phyloP scores from a whole-genome alignment of 2,888 invertebrate genomes.

The Synanthedon myopaeformis region DNA sequence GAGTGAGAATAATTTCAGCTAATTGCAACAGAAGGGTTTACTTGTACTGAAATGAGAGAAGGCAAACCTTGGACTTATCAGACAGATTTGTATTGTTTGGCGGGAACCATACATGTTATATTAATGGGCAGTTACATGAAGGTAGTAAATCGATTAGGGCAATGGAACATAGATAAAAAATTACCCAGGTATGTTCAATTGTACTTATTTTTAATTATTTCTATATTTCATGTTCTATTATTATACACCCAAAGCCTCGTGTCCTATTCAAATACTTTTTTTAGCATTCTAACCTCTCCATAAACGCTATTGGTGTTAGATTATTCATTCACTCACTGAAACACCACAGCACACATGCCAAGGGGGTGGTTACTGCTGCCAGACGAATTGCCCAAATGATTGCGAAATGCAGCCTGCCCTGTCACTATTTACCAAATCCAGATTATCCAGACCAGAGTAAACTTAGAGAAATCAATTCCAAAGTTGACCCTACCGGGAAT shows the following conservation, averaged over 20 bases:
- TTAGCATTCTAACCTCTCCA: too few relatives aligned
- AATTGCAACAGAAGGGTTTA: constrained; percentile 82
- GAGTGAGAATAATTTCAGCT: constrained; percentile 42
- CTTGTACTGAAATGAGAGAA: constrained; percentile 92
- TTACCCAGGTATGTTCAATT: constrained; percentile 72
- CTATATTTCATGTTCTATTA: not conserved
- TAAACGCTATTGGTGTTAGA: too few relatives aligned
- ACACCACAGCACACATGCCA: too few relatives aligned
- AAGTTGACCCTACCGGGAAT: too few relatives aligned
- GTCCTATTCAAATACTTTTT: too few relatives aligned
- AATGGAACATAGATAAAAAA: constrained; percentile 79
- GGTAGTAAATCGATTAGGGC: constrained; percentile 72
- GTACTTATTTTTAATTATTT: not conserved
- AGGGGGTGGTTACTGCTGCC: too few relatives aligned
- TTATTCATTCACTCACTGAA: too few relatives aligned
- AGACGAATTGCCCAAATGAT: too few relatives aligned
- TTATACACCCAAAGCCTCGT: not conserved
- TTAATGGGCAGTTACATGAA: constrained; percentile 93
- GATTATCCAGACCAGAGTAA: too few relatives aligned
- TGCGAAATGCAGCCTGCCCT: too few relatives aligned
- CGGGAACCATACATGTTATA: constrained; percentile 88
- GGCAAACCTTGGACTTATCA: constrained; percentile 94
- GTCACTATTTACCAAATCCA: too few relatives aligned
- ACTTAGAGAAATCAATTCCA: too few relatives aligned
- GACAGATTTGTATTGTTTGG: constrained; percentile 90